Evolutionary conservation across 2,113 vertebrate species (phyloP), one percentile per base, ranked within the genome.

Genomic region (Thymallus thymallus): DNA sequence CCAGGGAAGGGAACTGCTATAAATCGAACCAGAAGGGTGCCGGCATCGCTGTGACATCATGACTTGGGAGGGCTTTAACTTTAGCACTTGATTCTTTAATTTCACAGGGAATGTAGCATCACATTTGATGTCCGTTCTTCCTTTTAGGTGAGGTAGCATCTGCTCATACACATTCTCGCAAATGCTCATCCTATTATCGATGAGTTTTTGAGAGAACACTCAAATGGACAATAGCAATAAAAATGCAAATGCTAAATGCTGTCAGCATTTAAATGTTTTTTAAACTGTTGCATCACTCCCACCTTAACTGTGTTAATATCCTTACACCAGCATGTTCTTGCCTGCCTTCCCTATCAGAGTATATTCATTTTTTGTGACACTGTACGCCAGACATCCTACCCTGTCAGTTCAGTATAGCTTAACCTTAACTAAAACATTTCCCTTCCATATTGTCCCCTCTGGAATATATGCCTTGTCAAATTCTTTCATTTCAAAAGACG

Each of bases 401-500:
- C 26, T 6, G 1, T 24, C 48, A 23, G 67, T 30, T 23, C 46
- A 70, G 30, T n/a, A 10, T 66, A 69, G 32, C 41, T 32, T 58
- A 32, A 65, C 67, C 41, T 78, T 80, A 69, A 70, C 68, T 69
- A 72, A 71, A 26, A 23, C 76, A 61, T 82, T 76, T 75, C 72
- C 10, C 71, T 41, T 72, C 60, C 71, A 61, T 29, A 65, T 64
- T 45, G 71, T 78, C 82, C 84, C 79, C 55, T 69, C 73, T 69
- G 81, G 83, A 88, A 84, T 85, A 77, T 77, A 77, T 78, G 66
- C 71, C 80, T 80, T 88, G 86, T 89, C 86, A 91, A 88, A 91
- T 89, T 80, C 80, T 83, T 88, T 73, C 77, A 66, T 81, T 84
- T 84, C 71, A 58, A 45, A 80, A 86, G 69, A 58, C 35, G 71